These are phyloP conservation scores for Drosophila monieri DNA, from an alignment of 2,888 invertebrate species.

Conservation along the genomic window DNA sequence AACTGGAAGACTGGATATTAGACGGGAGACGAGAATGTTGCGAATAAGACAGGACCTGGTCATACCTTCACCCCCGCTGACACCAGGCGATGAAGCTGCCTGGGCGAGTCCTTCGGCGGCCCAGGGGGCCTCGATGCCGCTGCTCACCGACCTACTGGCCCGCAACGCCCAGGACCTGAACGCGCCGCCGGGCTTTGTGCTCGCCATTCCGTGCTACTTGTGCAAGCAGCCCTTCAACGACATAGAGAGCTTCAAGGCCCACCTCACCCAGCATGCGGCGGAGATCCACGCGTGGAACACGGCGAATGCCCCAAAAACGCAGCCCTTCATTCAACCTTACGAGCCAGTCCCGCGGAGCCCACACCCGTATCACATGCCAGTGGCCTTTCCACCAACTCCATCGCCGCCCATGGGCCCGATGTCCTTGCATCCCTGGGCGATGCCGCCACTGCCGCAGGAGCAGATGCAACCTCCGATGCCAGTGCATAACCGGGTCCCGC, in stretches of 20 bases:
- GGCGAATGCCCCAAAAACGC: not conserved
- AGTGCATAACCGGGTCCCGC: not conserved
- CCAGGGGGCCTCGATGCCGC: conserved; percentile 43
- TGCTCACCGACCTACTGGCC: conserved; percentile 11
- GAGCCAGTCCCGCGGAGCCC: not conserved
- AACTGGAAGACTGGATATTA: no score
- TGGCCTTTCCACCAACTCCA: not conserved
- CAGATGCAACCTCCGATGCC: no score
- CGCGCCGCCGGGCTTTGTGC: conserved; percentile 15
- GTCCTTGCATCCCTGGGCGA: not conserved
- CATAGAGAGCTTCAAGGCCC: conserved; percentile 27
- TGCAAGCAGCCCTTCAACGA: conserved; percentile 51
- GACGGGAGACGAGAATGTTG: no score
- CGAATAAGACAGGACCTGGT: not conserved
- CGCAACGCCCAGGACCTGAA: not conserved
- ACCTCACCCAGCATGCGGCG: conserved; percentile 38
- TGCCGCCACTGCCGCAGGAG: not conserved
- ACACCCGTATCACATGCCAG: not conserved
- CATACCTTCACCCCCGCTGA: conserved; percentile 43
- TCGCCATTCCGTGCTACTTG: conserved; percentile 38
- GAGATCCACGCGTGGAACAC: conserved; percentile 13
- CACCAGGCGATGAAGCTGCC: not conserved
- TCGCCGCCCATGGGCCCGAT: not conserved
- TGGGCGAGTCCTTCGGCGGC: no score
- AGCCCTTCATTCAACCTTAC: no score